Conservation (phyloP, 2,113 vertebrate genomes). For the Nannospalax galili region DNA sequence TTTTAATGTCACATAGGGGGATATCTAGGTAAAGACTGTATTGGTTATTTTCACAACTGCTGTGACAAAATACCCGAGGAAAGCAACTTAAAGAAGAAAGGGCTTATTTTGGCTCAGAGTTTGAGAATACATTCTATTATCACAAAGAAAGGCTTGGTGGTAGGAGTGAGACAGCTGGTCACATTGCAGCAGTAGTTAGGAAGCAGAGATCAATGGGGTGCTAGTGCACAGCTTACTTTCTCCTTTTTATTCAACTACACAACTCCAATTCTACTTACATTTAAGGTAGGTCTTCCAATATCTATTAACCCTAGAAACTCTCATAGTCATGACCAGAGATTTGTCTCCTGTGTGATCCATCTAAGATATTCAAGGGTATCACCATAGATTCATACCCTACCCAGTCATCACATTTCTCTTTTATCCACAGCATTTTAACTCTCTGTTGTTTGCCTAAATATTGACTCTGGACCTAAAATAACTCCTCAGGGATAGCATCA, state of each 20-base stretch:
- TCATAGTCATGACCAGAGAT: no score
- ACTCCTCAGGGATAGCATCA: not conserved
- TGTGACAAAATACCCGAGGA: not conserved
- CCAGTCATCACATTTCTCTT: not conserved
- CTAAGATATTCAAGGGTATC: no score
- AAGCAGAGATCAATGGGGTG: not conserved
- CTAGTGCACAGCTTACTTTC: not conserved
- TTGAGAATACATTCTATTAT: not conserved
- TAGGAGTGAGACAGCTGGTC: not conserved
- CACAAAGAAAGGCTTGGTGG: not conserved
- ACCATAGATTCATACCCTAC: not conserved
- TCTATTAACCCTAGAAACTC: no score
- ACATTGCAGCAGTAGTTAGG: not conserved
- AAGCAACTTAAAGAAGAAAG: not conserved
- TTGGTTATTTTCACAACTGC: not conserved
- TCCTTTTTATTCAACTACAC: no score
- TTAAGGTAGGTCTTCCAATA: no score
- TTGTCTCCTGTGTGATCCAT: no score
- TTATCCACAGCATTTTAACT: not conserved
- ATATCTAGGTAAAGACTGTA: not conserved
- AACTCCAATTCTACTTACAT: no score
- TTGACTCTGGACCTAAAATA: not conserved
- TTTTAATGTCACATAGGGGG: not conserved
- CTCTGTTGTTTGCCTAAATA: no score
- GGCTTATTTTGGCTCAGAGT: not conserved